These are phyloP conservation scores for Charina bottae DNA, from an alignment of 2,113 vertebrate species.

Conservation along the genomic window DNA sequence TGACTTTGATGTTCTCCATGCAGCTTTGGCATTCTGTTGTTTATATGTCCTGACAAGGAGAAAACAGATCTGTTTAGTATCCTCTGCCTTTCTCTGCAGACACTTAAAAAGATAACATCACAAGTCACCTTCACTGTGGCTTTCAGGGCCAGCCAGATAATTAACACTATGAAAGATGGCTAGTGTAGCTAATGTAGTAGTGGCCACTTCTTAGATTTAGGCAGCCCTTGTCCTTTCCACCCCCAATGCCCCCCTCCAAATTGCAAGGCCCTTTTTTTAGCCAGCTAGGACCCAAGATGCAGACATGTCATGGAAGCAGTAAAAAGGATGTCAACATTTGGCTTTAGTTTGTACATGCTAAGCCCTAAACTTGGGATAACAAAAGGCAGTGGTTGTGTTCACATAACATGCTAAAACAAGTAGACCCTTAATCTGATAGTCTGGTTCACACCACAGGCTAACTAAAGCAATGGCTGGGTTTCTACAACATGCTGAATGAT, in stretches of 20 bases:
- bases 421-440: too few species aligned
- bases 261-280: neutral
- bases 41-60: slow-evolving; percentile 62
- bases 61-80: slow-evolving; percentile 59
- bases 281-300: too few species aligned
- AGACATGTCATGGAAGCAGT: neutral
- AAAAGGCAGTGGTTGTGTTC: too few species aligned
- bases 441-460: too few species aligned
- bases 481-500: too few species aligned
- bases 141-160: rapidly evolving
- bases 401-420: too few species aligned
- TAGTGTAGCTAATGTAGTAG: neutral
- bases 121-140: neutral
- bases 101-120: slow-evolving; percentile 27
- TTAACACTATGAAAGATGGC: neutral
- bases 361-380: too few species aligned
- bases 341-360: too few species aligned
- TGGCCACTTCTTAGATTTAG: neutral
- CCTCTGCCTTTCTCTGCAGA: slow-evolving; percentile 35
- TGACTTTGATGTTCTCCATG: slow-evolving; percentile 64
- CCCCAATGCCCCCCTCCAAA: neutral
- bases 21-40: slow-evolving; percentile 58
- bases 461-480: too few species aligned
- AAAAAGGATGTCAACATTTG: neutral
- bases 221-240: neutral